Percentiles rank a stretch among this genome's conserved stretches.
Conservation (phyloP, 2,888 invertebrate genomes). For the Steinernema scapterisci region DNA sequence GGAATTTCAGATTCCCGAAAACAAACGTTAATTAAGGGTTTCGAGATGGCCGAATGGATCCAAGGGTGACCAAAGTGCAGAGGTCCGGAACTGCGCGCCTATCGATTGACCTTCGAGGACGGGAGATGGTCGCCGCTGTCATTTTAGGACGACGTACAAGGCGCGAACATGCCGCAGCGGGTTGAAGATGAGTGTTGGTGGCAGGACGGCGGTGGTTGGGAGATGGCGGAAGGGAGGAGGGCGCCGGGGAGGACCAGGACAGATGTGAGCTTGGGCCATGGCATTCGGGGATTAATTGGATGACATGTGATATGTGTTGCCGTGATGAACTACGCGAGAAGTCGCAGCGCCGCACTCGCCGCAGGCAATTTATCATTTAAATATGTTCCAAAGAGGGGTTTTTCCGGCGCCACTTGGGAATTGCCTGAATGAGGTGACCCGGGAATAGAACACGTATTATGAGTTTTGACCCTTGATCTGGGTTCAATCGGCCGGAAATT, state of each 20-base stretch:
- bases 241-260: not conserved
- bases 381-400: too few species aligned
- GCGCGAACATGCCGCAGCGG: not conserved
- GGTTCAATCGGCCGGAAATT: too few species aligned
- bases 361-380: too few species aligned
- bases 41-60: too few species aligned
- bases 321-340: not conserved
- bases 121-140: not conserved
- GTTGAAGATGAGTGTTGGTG: too few species aligned
- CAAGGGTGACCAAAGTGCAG: not conserved
- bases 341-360: not conserved
- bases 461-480: too few species aligned
- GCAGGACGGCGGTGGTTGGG: too few species aligned
- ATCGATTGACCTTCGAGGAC: slow-evolving; percentile 15
- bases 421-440: too few species aligned
- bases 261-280: not conserved
- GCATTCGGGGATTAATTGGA: not conserved
- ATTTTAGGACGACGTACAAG: slow-evolving; percentile 6
- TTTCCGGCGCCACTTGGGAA: too few species aligned
- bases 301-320: slow-evolving; percentile 25
- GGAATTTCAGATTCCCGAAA: too few species aligned
- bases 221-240: not conserved
- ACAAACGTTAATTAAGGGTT: too few species aligned
- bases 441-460: too few species aligned
- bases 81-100: not conserved